These are phyloP conservation scores for Anguilla megastoma DNA, from an alignment of 2,797 vertebrate species.

Conservation along the genomic window DNA sequence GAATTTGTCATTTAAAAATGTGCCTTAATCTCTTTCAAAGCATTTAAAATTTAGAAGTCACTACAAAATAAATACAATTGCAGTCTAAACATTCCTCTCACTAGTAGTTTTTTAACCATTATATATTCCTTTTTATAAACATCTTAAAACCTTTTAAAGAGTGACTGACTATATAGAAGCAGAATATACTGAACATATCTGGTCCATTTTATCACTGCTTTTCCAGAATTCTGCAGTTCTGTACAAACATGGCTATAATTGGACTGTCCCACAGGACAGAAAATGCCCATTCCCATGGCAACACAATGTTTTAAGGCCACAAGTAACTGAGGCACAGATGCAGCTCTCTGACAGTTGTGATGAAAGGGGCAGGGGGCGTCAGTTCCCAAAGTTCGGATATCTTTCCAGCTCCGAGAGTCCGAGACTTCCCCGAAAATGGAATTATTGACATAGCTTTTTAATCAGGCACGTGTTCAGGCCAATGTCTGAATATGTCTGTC, in stretches of 20 bases:
- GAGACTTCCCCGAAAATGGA: conserved; percentile 44
- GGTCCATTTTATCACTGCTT: conserved; percentile 44
- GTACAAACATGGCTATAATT: conserved; percentile 65
- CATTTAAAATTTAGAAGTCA: conserved; percentile 76
- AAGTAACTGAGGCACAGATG: conserved; percentile 49
- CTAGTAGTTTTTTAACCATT: conserved; percentile 56
- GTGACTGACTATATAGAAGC: conserved; percentile 13
- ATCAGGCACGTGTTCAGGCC: conserved; percentile 62
- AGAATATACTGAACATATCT: conserved; percentile 25
- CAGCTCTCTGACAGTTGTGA: conserved; percentile 8
- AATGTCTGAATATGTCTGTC: conserved; percentile 12
- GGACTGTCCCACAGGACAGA: conserved; percentile 61
- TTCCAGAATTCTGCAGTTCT: conserved; percentile 60
- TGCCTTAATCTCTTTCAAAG: conserved; percentile 58
- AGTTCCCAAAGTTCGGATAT: conserved; percentile 28
- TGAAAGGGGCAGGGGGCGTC: conserved; percentile 41
- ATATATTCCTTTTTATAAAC: conserved; percentile 69
- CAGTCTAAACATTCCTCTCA: conserved; percentile 73
- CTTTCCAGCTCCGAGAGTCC: conserved; percentile 29
- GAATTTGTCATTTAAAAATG: conserved; percentile 69
- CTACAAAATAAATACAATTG: conserved; percentile 77
- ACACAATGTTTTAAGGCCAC: conserved; percentile 66
- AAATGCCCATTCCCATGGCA: conserved; percentile 75
- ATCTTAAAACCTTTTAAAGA: conserved; percentile 45
- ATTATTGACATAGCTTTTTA: conserved; percentile 45